These are phyloP conservation scores for Hippolais icterina DNA, from an alignment of 2,113 vertebrate species.

Conservation along the genomic window DNA sequence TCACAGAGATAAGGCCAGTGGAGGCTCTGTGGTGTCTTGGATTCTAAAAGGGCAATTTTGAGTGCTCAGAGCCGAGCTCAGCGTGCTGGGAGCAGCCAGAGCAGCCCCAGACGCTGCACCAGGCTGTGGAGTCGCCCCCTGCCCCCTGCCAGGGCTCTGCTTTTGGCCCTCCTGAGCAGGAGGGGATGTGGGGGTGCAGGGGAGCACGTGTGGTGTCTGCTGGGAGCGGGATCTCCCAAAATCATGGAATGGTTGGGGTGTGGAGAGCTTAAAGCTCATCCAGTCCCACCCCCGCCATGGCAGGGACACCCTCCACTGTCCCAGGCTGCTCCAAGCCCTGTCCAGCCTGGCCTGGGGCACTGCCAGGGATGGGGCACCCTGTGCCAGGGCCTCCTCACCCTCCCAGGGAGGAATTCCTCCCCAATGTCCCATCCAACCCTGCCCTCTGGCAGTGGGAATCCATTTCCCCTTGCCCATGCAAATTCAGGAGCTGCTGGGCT, in stretches of 20 bases:
- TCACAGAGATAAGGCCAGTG: neutral
- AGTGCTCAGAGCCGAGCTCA: neutral
- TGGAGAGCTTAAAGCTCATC: neutral
- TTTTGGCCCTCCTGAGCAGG: neutral
- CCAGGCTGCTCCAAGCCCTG: neutral
- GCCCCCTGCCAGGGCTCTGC: neutral
- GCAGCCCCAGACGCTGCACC: neutral
- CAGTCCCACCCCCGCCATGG: neutral
- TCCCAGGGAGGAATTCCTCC: neutral
- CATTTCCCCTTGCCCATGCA: fast-evolving
- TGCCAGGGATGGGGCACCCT: neutral
- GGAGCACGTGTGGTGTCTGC: neutral
- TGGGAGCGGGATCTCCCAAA: neutral
- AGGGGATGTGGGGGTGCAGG: neutral
- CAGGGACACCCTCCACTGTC: neutral
- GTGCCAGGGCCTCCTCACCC: neutral
- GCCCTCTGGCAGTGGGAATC: neutral
- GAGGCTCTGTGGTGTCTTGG: fast-evolving
- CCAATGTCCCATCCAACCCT: fast-evolving
- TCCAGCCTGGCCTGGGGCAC: neutral
- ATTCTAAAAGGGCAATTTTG: neutral
- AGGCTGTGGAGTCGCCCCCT: fast-evolving
- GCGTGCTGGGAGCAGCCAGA: fast-evolving
- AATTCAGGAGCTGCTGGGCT: neutral
- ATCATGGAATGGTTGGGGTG: neutral